phyloP scores from a whole-genome alignment of 2,113 vertebrate genomes.

The Hoplias malabaricus region DNA sequence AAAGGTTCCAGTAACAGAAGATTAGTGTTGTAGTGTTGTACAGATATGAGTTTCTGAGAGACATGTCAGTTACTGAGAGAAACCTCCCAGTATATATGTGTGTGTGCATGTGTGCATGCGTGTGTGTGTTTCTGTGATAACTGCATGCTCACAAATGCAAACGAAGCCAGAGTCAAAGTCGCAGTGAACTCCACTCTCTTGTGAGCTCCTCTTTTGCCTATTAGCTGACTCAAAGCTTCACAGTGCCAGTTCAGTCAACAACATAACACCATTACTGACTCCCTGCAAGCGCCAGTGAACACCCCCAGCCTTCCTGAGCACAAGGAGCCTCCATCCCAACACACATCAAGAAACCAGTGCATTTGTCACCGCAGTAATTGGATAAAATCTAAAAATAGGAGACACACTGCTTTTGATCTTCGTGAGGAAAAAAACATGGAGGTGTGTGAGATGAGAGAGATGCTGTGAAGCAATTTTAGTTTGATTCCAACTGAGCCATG shows the following conservation, averaged over 20 bases:
- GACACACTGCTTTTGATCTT: not conserved
- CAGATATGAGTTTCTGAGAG: too few species aligned
- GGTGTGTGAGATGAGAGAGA: not conserved
- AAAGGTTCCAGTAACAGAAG: too few species aligned
- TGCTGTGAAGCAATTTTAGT: slow-evolving; percentile 3
- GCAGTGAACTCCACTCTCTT: slow-evolving; percentile 46
- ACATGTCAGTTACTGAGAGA: too few species aligned
- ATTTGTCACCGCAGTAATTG: slow-evolving; percentile 58
- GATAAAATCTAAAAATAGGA: slow-evolving; percentile 56
- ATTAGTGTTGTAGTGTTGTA: too few species aligned
- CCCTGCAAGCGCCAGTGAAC: slow-evolving; percentile 30
- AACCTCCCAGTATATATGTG: too few species aligned
- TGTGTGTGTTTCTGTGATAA: not conserved
- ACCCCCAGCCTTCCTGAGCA: slow-evolving; percentile 46
- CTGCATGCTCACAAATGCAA: slow-evolving; percentile 8
- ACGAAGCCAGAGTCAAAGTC: not conserved
- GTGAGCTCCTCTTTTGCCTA: slow-evolving; percentile 34
- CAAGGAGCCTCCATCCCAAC: slow-evolving; percentile 47
- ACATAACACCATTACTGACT: slow-evolving; percentile 44
- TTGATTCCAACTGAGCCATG: not conserved
- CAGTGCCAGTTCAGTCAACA: slow-evolving; percentile 58
- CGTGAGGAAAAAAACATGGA: not conserved
- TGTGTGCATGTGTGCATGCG: too few species aligned
- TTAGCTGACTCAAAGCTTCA: slow-evolving; percentile 52
- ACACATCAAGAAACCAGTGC: slow-evolving; percentile 50